Conservation (phyloP, 2,888 invertebrate species). For the Drosophila phalerata region DNA sequence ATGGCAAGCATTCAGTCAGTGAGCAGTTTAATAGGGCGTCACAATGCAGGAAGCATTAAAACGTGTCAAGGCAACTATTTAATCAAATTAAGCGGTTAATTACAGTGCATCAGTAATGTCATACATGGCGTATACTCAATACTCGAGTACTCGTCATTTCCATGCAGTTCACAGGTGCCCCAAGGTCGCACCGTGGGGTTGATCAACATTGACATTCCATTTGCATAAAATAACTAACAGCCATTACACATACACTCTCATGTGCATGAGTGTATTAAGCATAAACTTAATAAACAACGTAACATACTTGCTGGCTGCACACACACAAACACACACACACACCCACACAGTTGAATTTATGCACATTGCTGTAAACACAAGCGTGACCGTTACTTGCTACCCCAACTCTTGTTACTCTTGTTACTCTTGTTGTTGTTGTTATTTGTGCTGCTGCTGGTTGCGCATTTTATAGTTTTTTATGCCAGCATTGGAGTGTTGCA, state of each 20-base stretch:
- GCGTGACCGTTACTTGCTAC: slow-evolving; percentile 57
- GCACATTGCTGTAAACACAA: slow-evolving; percentile 70
- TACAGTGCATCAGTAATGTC: slow-evolving; percentile 44
- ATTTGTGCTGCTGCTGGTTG: slow-evolving; percentile 48
- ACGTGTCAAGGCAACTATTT: slow-evolving; percentile 35
- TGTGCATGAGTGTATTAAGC: slow-evolving; percentile 48
- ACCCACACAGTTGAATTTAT: slow-evolving; percentile 54
- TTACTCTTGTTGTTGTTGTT: slow-evolving; percentile 33
- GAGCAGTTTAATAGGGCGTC: slow-evolving; percentile 34
- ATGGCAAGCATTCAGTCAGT: slow-evolving; percentile 30
- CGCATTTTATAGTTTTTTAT: slow-evolving; percentile 66
- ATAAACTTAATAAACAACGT: slow-evolving; percentile 75
- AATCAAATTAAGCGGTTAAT: slow-evolving; percentile 73
- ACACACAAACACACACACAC: slow-evolving; percentile 21
- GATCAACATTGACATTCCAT: slow-evolving; percentile 63
- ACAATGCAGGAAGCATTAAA: slow-evolving; percentile 20
- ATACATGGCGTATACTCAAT: slow-evolving; percentile 55
- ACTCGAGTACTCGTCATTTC: slow-evolving; percentile 18
- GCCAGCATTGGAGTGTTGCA: slow-evolving; percentile 55
- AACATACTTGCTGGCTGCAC: slow-evolving; percentile 43
- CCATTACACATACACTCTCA: slow-evolving; percentile 7
- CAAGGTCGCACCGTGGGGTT: slow-evolving; percentile 40
- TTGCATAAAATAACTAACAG: slow-evolving; percentile 63
- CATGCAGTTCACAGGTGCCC: slow-evolving; percentile 23
- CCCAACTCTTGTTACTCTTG: neutral